These are phyloP conservation scores for Falco concolor DNA, from an alignment of 2,797 vertebrate species.

Conservation along the genomic window DNA sequence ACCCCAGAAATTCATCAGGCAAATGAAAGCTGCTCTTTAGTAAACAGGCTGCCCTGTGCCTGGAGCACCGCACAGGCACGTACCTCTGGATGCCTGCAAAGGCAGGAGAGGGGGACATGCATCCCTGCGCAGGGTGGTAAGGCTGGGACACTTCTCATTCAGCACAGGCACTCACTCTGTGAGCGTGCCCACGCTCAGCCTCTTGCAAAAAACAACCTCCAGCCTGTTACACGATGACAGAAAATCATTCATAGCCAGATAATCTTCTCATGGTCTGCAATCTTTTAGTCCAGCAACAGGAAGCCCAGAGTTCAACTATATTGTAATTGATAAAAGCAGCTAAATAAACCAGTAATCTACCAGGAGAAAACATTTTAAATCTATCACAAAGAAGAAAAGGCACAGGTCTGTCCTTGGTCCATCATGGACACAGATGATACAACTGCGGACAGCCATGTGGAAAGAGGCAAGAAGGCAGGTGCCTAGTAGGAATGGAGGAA, in stretches of 20 bases:
- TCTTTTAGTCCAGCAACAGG: not conserved
- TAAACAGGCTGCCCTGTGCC: not conserved
- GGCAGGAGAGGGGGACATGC: rapidly evolving
- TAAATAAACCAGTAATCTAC: not conserved
- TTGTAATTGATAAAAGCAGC: not conserved
- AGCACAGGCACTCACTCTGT: rapidly evolving
- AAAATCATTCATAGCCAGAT: not conserved
- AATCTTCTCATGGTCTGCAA: not conserved
- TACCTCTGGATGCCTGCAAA: not conserved
- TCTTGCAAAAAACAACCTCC: not conserved
- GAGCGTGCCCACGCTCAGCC: not conserved
- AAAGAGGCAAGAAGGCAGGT: not conserved
- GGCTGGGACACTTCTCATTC: rapidly evolving
- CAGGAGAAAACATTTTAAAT: not conserved
- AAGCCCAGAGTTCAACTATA: not conserved
- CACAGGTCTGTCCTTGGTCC: not conserved
- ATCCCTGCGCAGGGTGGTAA: rapidly evolving
- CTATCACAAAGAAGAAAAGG: not conserved
- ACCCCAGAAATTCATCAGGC: not conserved
- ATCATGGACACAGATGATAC: rapidly evolving
- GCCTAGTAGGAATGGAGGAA: not conserved
- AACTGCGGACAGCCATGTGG: rapidly evolving
- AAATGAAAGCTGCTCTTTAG: not conserved
- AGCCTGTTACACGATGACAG: not conserved
- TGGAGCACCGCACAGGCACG: not conserved